Percentiles rank a stretch among this genome's conserved stretches.
Conservation (phyloP, 2,888 invertebrate species). For the Brachypterus glaber region DNA sequence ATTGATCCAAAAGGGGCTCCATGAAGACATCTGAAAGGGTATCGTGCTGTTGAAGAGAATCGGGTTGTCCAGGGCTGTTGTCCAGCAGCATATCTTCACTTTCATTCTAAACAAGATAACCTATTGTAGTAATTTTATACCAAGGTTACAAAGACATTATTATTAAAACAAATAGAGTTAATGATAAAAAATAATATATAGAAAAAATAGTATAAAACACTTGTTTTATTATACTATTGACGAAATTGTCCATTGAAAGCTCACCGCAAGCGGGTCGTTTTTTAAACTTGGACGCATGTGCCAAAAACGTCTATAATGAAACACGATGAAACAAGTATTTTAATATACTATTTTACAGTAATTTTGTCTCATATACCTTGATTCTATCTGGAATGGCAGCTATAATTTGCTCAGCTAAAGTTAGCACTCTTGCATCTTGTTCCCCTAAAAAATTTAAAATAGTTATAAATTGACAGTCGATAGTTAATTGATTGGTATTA, state of each 20-base stretch:
- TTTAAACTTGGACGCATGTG: too few species aligned
- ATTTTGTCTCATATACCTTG: conserved; percentile 54
- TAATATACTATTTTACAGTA: too few species aligned
- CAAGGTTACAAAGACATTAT: conserved; percentile 1
- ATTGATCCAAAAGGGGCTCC: conserved; percentile 63
- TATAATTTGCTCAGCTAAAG: conserved; percentile 94
- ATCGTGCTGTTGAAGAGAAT: conserved; percentile 39
- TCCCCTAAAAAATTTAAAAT: conserved; percentile 53
- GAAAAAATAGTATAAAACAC: neutral
- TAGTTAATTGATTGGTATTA: too few species aligned
- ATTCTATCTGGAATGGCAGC: conserved; percentile 97
- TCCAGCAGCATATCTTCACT: conserved; percentile 59
- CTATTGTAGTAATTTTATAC: neutral
- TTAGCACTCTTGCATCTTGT: conserved; percentile 84
- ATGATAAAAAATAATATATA: too few species aligned
- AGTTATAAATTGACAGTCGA: too few species aligned
- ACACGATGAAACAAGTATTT: conserved; percentile 2
- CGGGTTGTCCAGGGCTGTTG: conserved; percentile 48
- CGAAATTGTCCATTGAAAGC: too few species aligned
- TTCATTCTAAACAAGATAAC: conserved; percentile 51
- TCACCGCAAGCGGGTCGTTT: too few species aligned
- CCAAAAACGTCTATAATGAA: neutral
- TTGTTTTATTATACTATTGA: too few species aligned
- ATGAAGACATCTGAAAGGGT: conserved; percentile 58
- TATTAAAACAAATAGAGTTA: too few species aligned